phyloP scores from a whole-genome alignment of 2,113 vertebrate species.

The Oxygymnocypris stewartii region DNA sequence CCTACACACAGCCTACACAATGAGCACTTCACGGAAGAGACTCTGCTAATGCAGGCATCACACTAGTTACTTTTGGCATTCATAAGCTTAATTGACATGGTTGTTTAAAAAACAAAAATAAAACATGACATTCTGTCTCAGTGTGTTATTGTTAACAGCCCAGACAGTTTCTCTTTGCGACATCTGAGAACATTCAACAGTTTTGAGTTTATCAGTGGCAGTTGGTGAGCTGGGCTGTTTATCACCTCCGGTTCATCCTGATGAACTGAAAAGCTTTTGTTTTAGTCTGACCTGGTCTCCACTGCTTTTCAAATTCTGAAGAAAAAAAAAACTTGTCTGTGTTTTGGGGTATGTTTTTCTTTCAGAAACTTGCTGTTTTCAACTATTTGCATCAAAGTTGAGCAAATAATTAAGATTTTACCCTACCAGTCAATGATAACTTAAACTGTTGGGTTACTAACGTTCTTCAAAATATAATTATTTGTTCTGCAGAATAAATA shows the following conservation, averaged over 20 bases:
- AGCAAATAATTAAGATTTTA: no score
- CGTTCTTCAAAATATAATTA: no score
- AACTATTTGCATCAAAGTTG: no score
- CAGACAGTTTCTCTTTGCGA: neutral
- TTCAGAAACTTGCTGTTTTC: no score
- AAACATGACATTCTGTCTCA: neutral
- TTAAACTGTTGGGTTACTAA: no score
- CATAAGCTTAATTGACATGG: neutral
- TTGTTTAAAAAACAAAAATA: neutral
- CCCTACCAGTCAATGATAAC: no score
- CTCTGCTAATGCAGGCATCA: neutral
- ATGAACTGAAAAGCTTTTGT: neutral
- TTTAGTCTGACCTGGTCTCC: neutral
- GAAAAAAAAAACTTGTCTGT: no score
- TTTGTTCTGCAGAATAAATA: no score
- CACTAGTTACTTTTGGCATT: neutral
- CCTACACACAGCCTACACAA: neutral
- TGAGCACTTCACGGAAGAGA: neutral
- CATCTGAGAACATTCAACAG: neutral
- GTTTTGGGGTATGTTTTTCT: no score
- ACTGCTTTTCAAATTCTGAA: neutral
- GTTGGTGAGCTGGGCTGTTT: neutral
- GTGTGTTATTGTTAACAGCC: neutral
- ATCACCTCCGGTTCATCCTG: neutral
- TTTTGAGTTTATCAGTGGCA: neutral